These are phyloP conservation scores for Amniataba percoides DNA, from an alignment of 2,797 vertebrate species.

Conservation along the genomic window DNA sequence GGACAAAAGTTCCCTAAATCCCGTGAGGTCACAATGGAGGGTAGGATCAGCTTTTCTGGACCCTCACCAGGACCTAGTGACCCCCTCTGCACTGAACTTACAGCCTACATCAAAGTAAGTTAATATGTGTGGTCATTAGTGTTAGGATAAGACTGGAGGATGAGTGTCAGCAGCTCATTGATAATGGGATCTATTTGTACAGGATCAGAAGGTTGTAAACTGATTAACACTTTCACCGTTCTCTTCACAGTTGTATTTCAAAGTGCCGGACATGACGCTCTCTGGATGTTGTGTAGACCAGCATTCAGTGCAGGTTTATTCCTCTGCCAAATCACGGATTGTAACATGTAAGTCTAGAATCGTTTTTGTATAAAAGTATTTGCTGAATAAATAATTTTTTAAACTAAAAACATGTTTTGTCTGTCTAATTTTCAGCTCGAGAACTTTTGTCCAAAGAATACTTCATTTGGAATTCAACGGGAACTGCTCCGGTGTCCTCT, in stretches of 20 bases:
- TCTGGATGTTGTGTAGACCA: conserved; percentile 96
- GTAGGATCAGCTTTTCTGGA: conserved; percentile 88
- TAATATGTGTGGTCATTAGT: neutral
- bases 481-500: conserved; percentile 87
- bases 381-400: neutral
- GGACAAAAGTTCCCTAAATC: conserved; percentile 96
- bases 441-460: conserved; percentile 94
- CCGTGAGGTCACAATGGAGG: conserved; percentile 91
- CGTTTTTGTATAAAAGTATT: neutral
- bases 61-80: conserved; percentile 85
- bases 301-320: conserved; percentile 95
- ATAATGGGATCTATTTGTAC: neutral
- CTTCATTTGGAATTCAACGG: conserved; percentile 97
- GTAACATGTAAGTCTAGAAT: conserved; percentile 87
- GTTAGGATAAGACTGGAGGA: neutral
- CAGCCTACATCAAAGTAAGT: conserved; percentile 94
- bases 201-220: neutral
- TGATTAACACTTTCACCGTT: neutral
- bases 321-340: conserved; percentile 92
- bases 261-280: conserved; percentile 92
- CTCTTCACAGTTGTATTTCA: conserved; percentile 90
- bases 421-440: conserved; percentile 83
- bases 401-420: neutral
- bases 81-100: conserved; percentile 89
- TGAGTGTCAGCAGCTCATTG: neutral